These are phyloP conservation scores for Cheilosia scutellata DNA, from an alignment of 2,888 invertebrate genomes.

Conservation along the genomic window DNA sequence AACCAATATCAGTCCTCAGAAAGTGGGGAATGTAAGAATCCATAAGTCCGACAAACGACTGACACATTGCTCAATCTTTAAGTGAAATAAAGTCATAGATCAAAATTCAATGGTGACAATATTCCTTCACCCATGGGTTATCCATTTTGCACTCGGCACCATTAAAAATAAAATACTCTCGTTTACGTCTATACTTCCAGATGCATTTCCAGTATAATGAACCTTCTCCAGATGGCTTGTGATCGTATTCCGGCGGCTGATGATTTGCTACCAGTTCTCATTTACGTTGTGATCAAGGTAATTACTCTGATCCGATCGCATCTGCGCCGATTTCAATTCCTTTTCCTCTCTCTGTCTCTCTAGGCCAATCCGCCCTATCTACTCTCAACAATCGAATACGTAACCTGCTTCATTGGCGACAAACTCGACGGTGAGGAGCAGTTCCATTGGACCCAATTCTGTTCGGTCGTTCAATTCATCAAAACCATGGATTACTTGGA, in stretches of 20 bases:
- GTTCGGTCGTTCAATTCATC: constrained; percentile 98
- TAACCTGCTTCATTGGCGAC: constrained; percentile 94
- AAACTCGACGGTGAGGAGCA: constrained; percentile 94
- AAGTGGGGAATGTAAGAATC: too few species aligned
- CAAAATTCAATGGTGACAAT: too few species aligned
- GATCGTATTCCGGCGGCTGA: constrained; percentile 94
- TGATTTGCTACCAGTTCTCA: constrained; percentile 97
- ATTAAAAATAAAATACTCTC: neutral
- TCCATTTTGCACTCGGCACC: neutral
- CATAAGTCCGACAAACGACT: too few species aligned
- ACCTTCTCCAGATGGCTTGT: constrained; percentile 94
- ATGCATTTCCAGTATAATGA: constrained; percentile 97
- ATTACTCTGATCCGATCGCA: constrained; percentile 40
- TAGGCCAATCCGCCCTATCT: constrained; percentile 97
- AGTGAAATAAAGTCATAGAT: too few species aligned
- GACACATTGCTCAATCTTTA: too few species aligned
- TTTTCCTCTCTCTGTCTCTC: constrained; percentile 75
- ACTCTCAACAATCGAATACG: constrained; percentile 97
- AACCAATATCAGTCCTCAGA: too few species aligned
- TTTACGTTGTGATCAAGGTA: constrained; percentile 97
- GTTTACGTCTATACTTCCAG: constrained; percentile 81
- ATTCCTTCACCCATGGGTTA: too few species aligned
- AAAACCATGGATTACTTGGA: constrained; percentile 92
- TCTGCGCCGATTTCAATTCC: neutral
- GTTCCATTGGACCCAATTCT: constrained; percentile 99